phyloP scores from a whole-genome alignment of 2,888 invertebrate species.

The Muscina levida region DNA sequence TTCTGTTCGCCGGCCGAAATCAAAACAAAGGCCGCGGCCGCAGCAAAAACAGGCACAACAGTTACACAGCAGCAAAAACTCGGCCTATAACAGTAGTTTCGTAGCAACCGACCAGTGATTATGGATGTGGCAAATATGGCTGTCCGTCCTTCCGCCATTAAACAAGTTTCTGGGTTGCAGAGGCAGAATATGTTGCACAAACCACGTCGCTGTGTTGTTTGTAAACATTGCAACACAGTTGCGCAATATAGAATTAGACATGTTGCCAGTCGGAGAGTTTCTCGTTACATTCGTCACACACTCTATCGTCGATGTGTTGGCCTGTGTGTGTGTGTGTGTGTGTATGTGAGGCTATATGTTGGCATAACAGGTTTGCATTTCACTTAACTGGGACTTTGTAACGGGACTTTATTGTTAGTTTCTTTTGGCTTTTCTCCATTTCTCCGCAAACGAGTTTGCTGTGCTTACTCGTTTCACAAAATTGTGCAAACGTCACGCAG shows the following conservation, averaged over 20 bases:
- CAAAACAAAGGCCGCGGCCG: slow-evolving; percentile 69
- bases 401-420: slow-evolving; percentile 76
- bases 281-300: slow-evolving; percentile 15
- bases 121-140: slow-evolving; percentile 5
- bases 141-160: slow-evolving; percentile 18
- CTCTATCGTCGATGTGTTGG: neutral
- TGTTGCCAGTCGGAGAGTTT: slow-evolving; percentile 23
- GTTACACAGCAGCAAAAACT: slow-evolving; percentile 37
- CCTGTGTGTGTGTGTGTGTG: neutral
- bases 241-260: slow-evolving; percentile 76
- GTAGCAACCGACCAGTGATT: too few species aligned
- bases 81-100: slow-evolving; percentile 43
- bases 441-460: slow-evolving; percentile 59
- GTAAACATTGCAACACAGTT: slow-evolving; percentile 76
- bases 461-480: slow-evolving; percentile 3
- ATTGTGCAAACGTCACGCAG: slow-evolving; percentile 47
- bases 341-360: slow-evolving; percentile 19
- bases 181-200: slow-evolving; percentile 8
- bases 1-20: slow-evolving; percentile 59
- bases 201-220: slow-evolving; percentile 45
- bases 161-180: slow-evolving; percentile 17
- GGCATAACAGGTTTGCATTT: slow-evolving; percentile 76
- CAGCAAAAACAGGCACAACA: slow-evolving; percentile 45
- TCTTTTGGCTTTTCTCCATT: slow-evolving; percentile 26
- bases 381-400: slow-evolving; percentile 79